These are phyloP conservation scores for Empidonax traillii DNA, from an alignment of 2,113 vertebrate species.

Conservation along the genomic window DNA sequence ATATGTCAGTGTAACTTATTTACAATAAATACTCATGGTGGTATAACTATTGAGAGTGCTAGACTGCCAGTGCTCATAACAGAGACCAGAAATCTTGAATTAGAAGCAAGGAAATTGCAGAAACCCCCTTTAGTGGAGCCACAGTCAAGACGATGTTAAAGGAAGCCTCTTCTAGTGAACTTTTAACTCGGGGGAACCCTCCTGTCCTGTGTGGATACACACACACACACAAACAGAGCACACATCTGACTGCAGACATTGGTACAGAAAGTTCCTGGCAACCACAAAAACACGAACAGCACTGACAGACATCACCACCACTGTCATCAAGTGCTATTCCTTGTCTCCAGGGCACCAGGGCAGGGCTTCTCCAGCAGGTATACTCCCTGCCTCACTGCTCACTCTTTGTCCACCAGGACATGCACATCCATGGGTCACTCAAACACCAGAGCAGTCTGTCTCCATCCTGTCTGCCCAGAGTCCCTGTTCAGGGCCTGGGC, in stretches of 20 bases:
- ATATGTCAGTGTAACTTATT: neutral
- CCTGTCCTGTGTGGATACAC: accelerated
- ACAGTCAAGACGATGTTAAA: neutral
- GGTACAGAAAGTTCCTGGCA: neutral
- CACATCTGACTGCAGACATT: neutral
- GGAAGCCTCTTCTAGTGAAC: neutral
- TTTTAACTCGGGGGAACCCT: neutral
- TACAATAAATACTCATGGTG: neutral
- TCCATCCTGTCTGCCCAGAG: accelerated
- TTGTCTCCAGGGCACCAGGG: neutral
- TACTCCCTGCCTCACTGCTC: neutral
- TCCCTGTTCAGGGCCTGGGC: neutral
- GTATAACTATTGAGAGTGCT: neutral
- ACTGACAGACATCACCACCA: neutral
- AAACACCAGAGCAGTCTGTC: neutral
- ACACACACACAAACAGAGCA: no score
- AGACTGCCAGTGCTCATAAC: neutral
- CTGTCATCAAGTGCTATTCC: accelerated
- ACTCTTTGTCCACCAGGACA: neutral
- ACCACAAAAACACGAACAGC: neutral
- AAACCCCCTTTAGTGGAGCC: neutral
- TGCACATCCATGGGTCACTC: accelerated
- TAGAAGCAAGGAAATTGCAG: neutral
- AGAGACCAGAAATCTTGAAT: neutral
- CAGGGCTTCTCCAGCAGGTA: neutral